Base-by-base conservation (phyloP, 2,797 vertebrate species). In the Enteromius paludinosus region DNA sequence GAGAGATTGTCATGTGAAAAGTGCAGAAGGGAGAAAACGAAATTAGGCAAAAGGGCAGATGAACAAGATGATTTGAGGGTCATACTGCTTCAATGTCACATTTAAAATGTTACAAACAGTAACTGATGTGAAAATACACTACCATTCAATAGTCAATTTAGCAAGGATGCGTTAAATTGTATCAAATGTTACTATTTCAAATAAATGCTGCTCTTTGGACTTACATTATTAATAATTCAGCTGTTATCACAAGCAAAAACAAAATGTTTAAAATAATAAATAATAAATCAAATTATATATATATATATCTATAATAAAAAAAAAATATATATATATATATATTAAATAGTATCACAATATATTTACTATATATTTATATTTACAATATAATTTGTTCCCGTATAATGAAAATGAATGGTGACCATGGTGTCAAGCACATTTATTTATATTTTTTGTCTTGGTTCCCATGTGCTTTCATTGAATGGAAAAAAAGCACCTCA, bases 1-100 rank as follows among this genome's bases (percentile, higher is more conserved):
- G 14, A 61, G 65, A 25, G 87, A 88, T 88, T 85, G 85, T 85
- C 85, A 38, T 61, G 35, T 30, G 45, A 28, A 83, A 71, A 68
- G 56, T 25, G 23, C 23, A 56, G 69, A 54, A 45, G 41, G 66
- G 47, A 54, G 77, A 62, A 69, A 83, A 83, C 28, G 1, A 65
- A 30, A 64, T 41, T 72, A 79, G 79, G 23, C 18, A 33, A 56
- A 38, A 69, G 73, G 78, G 71, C 28, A 38, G 45, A 25, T 66
- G 81, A 86, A 78, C 81, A 83, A 81, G 83, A 56, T 8, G 28
- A 59, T 54, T 14, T 43, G 65, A 41, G 5, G 47, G 15, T n/a
- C 33, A 68, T 41, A 17, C 41, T 35, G 49, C 45, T 72, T 56
- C 2, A 6, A 20, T 54, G 15, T 54, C 28, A 62, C 14, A 33